Percentiles rank a stretch among this genome's conserved stretches.
Evolutionary conservation across 1,140 invertebrate species (phyloP).

Genomic region (Plodia interpunctella): DNA sequence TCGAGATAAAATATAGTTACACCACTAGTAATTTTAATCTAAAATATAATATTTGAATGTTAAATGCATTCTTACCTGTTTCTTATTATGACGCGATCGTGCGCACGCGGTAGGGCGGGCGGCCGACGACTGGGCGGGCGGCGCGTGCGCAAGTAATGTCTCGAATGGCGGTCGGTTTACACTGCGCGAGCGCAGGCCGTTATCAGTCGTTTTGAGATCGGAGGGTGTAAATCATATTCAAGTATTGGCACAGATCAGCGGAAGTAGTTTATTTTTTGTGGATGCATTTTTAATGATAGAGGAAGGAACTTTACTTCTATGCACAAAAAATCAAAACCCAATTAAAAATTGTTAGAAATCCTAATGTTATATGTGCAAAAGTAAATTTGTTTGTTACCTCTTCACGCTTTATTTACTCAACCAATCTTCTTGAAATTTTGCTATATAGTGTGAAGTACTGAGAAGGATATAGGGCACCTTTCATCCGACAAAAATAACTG

Average conservation of each 20-base stretch:
- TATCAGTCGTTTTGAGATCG: neutral
- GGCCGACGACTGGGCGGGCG: conserved; percentile 66
- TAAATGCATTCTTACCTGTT: conserved; percentile 36
- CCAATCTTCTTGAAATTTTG: too few relatives aligned
- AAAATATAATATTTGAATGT: conserved; percentile 20
- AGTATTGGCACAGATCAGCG: neutral
- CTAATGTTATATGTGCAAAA: too few relatives aligned
- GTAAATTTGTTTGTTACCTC: too few relatives aligned
- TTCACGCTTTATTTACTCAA: too few relatives aligned
- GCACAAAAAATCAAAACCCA: too few relatives aligned
- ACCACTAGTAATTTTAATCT: conserved; percentile 26
- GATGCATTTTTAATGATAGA: neutral
- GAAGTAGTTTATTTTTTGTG: neutral
- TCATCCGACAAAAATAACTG: too few relatives aligned
- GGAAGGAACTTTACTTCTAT: too few relatives aligned
- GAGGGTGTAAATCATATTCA: neutral
- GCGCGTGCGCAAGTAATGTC: conserved; percentile 34
- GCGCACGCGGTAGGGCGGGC: conserved; percentile 61
- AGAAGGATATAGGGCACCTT: too few relatives aligned
- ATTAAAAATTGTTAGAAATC: too few relatives aligned
- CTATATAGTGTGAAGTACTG: too few relatives aligned
- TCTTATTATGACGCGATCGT: conserved; percentile 20
- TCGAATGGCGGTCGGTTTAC: conserved; percentile 10
- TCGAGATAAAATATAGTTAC: neutral
- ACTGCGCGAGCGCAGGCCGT: neutral